Percentiles rank a stretch among this genome's conserved stretches.
Evolutionary conservation across 2,888 invertebrate species (phyloP).

Genomic region (Mycalesis mineus): DNA sequence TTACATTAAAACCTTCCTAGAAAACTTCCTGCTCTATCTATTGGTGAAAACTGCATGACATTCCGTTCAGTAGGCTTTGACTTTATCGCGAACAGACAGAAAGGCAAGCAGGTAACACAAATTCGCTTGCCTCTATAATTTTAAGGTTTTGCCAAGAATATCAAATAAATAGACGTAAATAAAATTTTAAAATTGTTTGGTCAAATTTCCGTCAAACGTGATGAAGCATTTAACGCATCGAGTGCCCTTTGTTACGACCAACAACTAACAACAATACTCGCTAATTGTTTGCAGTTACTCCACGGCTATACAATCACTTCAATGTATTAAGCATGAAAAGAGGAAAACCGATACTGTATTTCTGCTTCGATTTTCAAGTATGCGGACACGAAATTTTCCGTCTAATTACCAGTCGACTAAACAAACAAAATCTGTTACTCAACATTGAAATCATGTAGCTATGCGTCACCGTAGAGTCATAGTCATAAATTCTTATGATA

Average conservation of each 20-base stretch:
- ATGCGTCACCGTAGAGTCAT: not conserved
- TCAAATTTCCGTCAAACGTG: slow-evolving; percentile 38
- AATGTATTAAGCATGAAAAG: slow-evolving; percentile 16
- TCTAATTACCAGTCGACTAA: slow-evolving; percentile 4
- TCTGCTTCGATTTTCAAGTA: not conserved
- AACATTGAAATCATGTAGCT: not conserved
- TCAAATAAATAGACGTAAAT: slow-evolving; percentile 22
- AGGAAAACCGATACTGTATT: slow-evolving; percentile 1
- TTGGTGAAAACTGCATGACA: no score
- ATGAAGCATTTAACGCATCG: slow-evolving; percentile 47
- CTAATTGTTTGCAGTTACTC: slow-evolving; percentile 48
- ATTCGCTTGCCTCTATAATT: no score
- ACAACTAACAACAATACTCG: slow-evolving; percentile 41
- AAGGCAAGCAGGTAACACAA: no score
- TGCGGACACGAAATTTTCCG: slow-evolving; percentile 3
- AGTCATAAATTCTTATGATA: slow-evolving; percentile 4
- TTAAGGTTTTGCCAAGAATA: slow-evolving; percentile 1
- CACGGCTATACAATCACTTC: slow-evolving; percentile 34
- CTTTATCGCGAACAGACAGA: no score
- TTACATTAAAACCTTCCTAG: no score
- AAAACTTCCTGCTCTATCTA: no score
- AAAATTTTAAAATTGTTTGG: slow-evolving; percentile 32
- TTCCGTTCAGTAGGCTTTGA: no score
- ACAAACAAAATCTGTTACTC: slow-evolving; percentile 12
- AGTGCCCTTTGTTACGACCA: slow-evolving; percentile 46